Evolutionary conservation across 2,113 vertebrate genomes (phyloP), one percentile per base, ranked within the genome.

Genomic region (Oreochromis niloticus): DNA sequence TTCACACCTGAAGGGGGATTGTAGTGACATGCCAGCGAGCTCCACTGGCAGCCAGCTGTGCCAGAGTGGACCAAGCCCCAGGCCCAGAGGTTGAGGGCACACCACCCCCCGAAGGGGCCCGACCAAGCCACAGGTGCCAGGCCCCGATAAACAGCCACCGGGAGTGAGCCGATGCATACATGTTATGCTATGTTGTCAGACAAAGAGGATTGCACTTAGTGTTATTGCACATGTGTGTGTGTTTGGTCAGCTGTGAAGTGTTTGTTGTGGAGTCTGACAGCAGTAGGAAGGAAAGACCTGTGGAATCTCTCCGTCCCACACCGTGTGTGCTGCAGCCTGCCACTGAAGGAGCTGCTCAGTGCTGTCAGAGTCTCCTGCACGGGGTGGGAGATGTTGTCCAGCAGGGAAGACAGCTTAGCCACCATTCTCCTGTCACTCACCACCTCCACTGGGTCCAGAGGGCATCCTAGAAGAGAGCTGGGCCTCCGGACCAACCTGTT

Each of bases 231-330:
- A 61, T 10, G 30, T 61, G 57, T 61, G 57, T 34, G 57, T 34
- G 16, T 61, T 61, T 61, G 57, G 30, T 61, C 2, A 4, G 57
- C 27, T 61, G 27, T 61, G 27, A 61, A 61, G 57, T 24, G 24
- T 24, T 24, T 55, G 54, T 55, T 10, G 52, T 54, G 10, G 52
- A 54, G 52, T 54, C 54, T 24, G 54, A 12, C 54, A 55, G 54
- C 10, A 55, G 54, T 0, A 4, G n/a, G 54, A 2, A 24, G 54
- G 3, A 55, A 55, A 24, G 54, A 55, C 2, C 10, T 55, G 54
- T 1, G 10, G 12, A 55, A 55, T 55, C 54, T 55, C 10, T 55
- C 54, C 2, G 0, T 55, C 9, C 52, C 0, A 55, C 52, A 55
- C 4, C 52, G 3, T 55, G 52, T n/a, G n/a, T 55, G 52, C 6